Evolutionary conservation across 2,797 vertebrate genomes (phyloP).

Genomic region (Manis pentadactyla): DNA sequence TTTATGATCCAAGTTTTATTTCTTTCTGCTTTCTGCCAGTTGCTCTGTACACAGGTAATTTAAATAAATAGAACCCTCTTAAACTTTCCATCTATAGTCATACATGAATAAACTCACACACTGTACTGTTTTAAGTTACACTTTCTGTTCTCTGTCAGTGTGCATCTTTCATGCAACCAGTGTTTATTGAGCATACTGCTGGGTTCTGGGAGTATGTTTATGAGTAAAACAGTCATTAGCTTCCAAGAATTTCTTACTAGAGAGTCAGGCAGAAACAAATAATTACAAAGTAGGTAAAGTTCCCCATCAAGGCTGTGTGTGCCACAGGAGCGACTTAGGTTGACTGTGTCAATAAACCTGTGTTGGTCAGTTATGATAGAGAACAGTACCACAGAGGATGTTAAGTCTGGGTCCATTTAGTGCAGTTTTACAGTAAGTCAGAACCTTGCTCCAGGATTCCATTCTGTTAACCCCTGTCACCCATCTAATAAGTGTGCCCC

Average conservation of each 20-base stretch:
- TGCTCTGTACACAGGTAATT: constrained; percentile 14
- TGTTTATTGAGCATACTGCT: neutral
- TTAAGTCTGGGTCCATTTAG: neutral
- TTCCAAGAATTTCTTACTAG: constrained; percentile 60
- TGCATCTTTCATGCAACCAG: neutral
- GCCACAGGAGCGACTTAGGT: neutral
- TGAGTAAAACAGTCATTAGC: constrained; percentile 52
- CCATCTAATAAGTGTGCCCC: neutral
- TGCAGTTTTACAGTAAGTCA: neutral
- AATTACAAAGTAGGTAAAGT: constrained; percentile 32
- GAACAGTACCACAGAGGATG: neutral
- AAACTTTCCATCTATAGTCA: neutral
- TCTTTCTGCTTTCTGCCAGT: neutral
- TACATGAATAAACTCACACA: neutral
- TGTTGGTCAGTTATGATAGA: neutral
- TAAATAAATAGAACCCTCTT: constrained; percentile 16
- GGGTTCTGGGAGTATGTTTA: neutral
- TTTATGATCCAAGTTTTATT: constrained; percentile 32
- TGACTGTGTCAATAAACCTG: neutral
- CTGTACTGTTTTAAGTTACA: neutral
- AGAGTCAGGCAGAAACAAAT: constrained; percentile 37
- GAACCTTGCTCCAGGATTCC: neutral
- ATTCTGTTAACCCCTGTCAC: neutral
- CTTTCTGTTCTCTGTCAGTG: neutral
- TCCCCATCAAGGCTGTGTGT: neutral